Percentiles rank a stretch among this genome's conserved stretches.
These are phyloP conservation scores for Pteruthius melanotis DNA, from an alignment of 2,113 vertebrate genomes.

Conservation along the genomic window DNA sequence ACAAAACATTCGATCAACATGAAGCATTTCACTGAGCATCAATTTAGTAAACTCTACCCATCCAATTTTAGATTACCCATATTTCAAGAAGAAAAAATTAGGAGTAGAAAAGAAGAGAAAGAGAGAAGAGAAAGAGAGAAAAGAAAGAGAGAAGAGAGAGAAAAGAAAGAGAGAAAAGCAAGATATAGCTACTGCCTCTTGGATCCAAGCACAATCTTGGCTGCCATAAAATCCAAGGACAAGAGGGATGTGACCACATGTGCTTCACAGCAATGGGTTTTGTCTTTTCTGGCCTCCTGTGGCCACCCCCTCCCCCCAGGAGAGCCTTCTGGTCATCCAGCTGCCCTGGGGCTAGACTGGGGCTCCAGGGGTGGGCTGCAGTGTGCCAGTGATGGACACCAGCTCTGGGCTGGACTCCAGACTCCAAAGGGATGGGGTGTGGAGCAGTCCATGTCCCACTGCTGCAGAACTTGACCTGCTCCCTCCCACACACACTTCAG, in stretches of 20 bases:
- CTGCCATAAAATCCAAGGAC: not conserved
- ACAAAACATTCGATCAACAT: not conserved
- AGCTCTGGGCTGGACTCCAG: not conserved
- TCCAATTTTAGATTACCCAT: not conserved
- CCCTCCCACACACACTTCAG: not conserved
- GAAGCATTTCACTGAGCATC: not conserved
- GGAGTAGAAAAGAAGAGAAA: not conserved
- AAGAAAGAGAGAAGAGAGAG: not conserved
- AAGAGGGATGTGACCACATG: not conserved
- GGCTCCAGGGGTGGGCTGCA: not conserved
- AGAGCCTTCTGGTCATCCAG: not conserved
- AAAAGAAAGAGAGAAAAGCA: not conserved
- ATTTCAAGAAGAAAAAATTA: not conserved
- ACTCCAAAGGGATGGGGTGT: too few species aligned
- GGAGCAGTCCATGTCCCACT: not conserved
- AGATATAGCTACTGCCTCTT: not conserved
- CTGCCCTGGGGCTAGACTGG: not conserved
- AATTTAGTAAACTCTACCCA: not conserved
- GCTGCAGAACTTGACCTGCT: not conserved
- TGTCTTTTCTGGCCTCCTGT: not conserved
- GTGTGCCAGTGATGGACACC: not conserved
- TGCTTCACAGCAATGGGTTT: not conserved
- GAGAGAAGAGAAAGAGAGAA: not conserved
- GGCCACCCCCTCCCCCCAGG: rapidly evolving
- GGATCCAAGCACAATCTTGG: not conserved